Evolutionary conservation across 2,888 invertebrate species (phyloP).

Genomic region (Myathropa florea): DNA sequence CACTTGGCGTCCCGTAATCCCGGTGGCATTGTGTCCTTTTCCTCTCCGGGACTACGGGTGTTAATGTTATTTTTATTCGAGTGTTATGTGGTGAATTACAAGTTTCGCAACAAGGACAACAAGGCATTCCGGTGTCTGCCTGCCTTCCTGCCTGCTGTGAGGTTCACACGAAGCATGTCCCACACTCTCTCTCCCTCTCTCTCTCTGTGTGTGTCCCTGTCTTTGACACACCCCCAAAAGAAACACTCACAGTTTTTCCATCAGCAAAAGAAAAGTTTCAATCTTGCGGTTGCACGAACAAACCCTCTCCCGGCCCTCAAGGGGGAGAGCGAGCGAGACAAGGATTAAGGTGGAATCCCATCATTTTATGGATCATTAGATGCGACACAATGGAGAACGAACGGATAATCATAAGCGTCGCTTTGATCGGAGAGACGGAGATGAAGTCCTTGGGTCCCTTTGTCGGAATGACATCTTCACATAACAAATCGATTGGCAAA

Average conservation of each 20-base stretch:
- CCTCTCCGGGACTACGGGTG: conserved; percentile 51
- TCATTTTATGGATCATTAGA: conserved; percentile 70
- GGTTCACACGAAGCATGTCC: conserved; percentile 46
- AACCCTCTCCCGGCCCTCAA: not conserved
- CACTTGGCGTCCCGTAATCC: conserved; percentile 56
- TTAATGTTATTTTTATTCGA: conserved; percentile 67
- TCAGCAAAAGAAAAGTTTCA: conserved; percentile 26
- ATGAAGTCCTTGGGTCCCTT: conserved; percentile 12
- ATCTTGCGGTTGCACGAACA: not conserved
- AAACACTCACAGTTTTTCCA: not conserved
- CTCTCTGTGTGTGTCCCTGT: too few relatives aligned
- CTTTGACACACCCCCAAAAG: not conserved
- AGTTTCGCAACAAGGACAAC: conserved; percentile 35
- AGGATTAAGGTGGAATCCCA: conserved; percentile 67
- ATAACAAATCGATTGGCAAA: conserved; percentile 49
- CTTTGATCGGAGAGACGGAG: not conserved
- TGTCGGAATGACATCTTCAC: conserved; percentile 48
- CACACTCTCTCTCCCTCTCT: not conserved
- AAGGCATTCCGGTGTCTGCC: conserved; percentile 7
- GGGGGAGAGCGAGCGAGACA: conserved; percentile 16
- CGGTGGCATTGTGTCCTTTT: conserved; percentile 62
- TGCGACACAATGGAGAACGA: conserved; percentile 63
- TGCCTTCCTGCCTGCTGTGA: conserved; percentile 47
- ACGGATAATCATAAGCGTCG: conserved; percentile 49
- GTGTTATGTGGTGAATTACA: conserved; percentile 65